Base-by-base conservation (phyloP, 2,888 invertebrate species). In the Ophioninae sp. region DNA sequence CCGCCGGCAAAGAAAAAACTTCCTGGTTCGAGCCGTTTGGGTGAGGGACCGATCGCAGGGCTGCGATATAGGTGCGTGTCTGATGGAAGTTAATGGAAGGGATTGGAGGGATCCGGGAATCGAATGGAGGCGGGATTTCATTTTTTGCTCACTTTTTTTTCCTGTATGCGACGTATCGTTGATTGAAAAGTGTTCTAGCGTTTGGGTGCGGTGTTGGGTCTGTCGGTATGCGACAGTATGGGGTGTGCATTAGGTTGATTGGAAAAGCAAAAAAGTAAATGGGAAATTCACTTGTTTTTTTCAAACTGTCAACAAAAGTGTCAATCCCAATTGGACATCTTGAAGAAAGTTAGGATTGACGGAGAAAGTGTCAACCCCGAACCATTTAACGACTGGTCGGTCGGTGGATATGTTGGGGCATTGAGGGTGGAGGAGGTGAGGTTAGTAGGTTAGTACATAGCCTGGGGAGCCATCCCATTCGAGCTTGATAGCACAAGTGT, bases 51-150 rank as follows among this genome's bases (percentile, higher is more conserved):
- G 51, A 51, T 51, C 17, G 17, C 51, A 13, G 51, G 10, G 13
- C 51, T 51, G 51, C 2, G 51, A 39, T n/a, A 39, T 7, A 20
- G 37, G 20, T n/a, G 51, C 17, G 51, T 17, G 51, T 59, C 67
- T 73, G 72, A 79, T 79, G 79, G 67, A 79, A 79, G 59, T 79
- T 79, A 72, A 79, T 79, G 79, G 79, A 79, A 73, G 73, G 67
- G 13, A 79, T 79, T 79, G 65, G 63, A 71, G 37, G 63, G 65
- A 77, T 30, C 13, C 17, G 17, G 13, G 51, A 51, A 51, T 17
- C 13, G 51, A 51, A 51, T 51, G 51, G 51, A 68, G 58, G 63
- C 67, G 13, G 65, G 58, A 51, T 44, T 20, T 59, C n/a, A 20
- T 73, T 44, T 59, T 74, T 61, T 7, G 22, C 64, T 61, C 23